Evolutionary conservation across 2,888 invertebrate genomes (phyloP), one percentile per base, ranked within the genome.

Genomic region (Leucophenga montana): DNA sequence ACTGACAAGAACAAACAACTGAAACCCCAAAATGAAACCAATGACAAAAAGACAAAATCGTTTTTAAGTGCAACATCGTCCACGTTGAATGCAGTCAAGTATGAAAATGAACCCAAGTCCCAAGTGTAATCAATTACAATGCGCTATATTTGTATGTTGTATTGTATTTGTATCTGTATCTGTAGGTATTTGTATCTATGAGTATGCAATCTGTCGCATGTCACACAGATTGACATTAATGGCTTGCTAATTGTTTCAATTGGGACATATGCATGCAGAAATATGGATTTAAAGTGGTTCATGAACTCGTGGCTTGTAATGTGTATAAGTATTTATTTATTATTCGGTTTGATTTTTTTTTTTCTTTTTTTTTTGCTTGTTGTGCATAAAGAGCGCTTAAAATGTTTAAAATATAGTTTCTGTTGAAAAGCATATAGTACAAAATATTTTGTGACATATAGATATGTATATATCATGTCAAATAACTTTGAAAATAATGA

Each of bases 61-160:
- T 78, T 77, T 77, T 78, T 75, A 74, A 78, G 71, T 72, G 72
- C 64, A 39, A 39, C 11, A 39, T 39, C 39, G 65, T 57, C 48
- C 53, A 67, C 64, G 67, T 62, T 57, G 33, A 39, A 27, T 39
- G 20, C 59, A 59, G 33, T n/a, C n/a, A 16, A 22, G 13, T 18
- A 73, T 75, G 73, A 70, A 74, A 72, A 68, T 74, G 74, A 68
- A 72, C 77, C 67, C 27, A 53, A 71, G 66, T 73, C 78, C 76
- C 77, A 67, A 73, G 78, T 71, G 78, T 78, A 78, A 78, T 78
- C 78, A 78, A 78, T 78, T 78, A 77, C 77, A 75, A 71, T 73
- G 66, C 68, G 64, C 54, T 70, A 50, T 66, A 57, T 46, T 20
- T 68, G 67, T 13, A 16, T n/a, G n/a, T 65, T 20, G 27, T 2